Conservation (phyloP, 1,140 invertebrate species). For the Hirudo medicinalis region DNA sequence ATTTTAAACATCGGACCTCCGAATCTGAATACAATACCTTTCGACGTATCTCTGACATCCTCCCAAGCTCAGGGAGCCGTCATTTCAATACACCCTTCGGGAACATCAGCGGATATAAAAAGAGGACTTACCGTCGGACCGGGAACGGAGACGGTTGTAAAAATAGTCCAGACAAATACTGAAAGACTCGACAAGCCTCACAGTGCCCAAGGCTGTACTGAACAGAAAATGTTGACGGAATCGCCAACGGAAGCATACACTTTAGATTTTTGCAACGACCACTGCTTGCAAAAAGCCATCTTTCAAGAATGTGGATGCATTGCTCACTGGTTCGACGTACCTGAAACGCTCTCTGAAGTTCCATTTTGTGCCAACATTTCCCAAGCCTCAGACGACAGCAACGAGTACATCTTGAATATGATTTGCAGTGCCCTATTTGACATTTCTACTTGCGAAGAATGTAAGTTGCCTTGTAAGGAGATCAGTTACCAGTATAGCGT, state of each 20-base stretch:
- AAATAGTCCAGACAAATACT: background rate
- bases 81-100: background rate
- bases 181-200: constrained; percentile 1
- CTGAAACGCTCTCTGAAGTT: background rate
- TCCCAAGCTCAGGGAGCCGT: background rate
- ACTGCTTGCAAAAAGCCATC: background rate
- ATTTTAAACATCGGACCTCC: constrained; percentile 5
- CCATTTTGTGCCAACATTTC: background rate
- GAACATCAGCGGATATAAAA: constrained; percentile 7
- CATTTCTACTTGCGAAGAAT: background rate
- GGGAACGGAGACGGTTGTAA: constrained; percentile 1
- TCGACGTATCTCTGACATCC: background rate
- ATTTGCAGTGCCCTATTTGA: background rate
- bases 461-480: constrained; percentile 4
- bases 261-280: background rate
- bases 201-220: background rate
- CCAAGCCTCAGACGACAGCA: background rate
- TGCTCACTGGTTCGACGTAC: background rate
- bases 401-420: background rate
- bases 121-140: constrained; percentile 10
- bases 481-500: background rate
- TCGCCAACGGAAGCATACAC: background rate
- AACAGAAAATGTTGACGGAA: background rate
- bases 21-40: background rate
- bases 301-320: background rate